Conservation (phyloP, 2,888 invertebrate species). For the Megalurothrips usitatus region DNA sequence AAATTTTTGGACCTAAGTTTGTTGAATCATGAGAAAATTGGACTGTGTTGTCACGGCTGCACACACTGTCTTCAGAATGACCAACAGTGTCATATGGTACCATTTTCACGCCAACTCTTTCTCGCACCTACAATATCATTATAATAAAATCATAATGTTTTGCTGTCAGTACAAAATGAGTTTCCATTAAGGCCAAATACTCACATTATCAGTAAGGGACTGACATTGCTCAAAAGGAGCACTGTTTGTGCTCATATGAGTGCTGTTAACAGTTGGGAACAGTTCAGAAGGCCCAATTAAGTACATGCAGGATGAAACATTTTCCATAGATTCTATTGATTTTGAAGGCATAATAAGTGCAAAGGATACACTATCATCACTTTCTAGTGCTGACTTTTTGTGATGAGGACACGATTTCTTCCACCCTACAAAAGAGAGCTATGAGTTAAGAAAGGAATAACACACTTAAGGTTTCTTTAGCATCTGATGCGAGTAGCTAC, state of each 20-base stretch:
- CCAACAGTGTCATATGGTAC: neutral
- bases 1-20: neutral
- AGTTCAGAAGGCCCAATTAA: neutral
- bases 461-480: neutral
- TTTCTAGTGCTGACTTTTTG: neutral
- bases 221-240: neutral
- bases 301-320: neutral
- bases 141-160: neutral
- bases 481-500: neutral
- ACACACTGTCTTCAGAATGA: neutral
- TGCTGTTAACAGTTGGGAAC: neutral
- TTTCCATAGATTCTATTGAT: neutral
- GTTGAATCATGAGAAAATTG: neutral
- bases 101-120: neutral
- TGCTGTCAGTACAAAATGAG: too few relatives aligned
- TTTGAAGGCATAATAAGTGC: neutral
- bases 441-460: neutral
- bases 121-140: too few relatives aligned
- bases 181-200: neutral
- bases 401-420: neutral
- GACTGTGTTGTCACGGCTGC: neutral
- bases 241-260: neutral
- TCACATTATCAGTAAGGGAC: neutral
- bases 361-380: neutral
- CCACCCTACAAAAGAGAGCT: neutral